Percentiles rank a stretch among this genome's conserved stretches.
These are phyloP conservation scores for Suricata suricatta DNA, from an alignment of 2,113 vertebrate genomes.

Conservation along the genomic window DNA sequence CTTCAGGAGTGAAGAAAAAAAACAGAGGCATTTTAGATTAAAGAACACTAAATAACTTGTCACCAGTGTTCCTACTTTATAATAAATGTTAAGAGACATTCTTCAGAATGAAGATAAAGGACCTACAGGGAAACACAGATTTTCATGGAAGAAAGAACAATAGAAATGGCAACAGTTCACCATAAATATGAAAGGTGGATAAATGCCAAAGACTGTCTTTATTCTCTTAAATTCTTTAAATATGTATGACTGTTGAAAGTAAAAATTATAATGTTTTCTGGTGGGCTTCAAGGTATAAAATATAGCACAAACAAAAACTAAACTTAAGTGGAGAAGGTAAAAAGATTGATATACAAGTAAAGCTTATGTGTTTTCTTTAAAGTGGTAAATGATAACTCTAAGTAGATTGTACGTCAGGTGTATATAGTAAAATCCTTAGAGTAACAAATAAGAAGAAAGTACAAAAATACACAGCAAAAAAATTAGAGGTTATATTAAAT, in stretches of 20 bases:
- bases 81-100: not conserved
- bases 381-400: not conserved
- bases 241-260: not conserved
- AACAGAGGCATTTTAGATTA: not conserved
- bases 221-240: not conserved
- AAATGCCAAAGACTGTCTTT: not conserved
- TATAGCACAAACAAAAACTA: not conserved
- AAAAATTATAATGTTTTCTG: not conserved
- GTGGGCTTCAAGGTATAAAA: not conserved
- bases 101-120: not conserved
- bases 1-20: not conserved
- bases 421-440: not conserved
- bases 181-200: not conserved
- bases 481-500: not conserved
- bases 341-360: not conserved
- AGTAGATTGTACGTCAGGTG: not conserved
- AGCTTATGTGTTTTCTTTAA: not conserved
- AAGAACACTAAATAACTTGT: not conserved
- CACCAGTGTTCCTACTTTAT: not conserved
- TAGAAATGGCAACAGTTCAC: not conserved
- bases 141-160: not conserved
- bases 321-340: not conserved
- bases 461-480: not conserved
- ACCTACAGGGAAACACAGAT: not conserved
- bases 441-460: not conserved